These are phyloP conservation scores for Sphecodes monilicornis DNA, from an alignment of 2,888 invertebrate species.

Conservation along the genomic window DNA sequence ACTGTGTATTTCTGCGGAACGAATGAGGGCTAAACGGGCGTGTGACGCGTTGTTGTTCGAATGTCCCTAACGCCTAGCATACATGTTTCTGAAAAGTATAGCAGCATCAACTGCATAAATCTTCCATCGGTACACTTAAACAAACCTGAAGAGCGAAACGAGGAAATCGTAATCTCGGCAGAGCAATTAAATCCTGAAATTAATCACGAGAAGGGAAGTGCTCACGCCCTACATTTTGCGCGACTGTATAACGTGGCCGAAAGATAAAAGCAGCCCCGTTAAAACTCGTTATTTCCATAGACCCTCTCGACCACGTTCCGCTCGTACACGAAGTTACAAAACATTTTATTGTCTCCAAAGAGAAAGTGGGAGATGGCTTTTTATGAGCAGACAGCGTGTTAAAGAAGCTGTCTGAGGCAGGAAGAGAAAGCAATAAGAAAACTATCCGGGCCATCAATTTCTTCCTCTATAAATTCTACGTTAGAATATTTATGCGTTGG, in stretches of 20 bases:
- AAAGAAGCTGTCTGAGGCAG: constrained; percentile 3
- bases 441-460: neutral
- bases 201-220: constrained; percentile 18
- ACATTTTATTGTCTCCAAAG: constrained; percentile 33
- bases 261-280: constrained; percentile 30
- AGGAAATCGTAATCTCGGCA: neutral
- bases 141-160: neutral
- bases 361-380: neutral
- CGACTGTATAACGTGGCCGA: neutral
- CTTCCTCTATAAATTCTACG: neutral
- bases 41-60: no score
- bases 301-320: constrained; percentile 17
- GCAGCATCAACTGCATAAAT: no score
- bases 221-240: neutral
- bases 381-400: constrained; percentile 11
- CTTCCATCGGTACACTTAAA: no score
- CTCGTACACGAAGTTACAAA: constrained; percentile 21
- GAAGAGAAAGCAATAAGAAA: constrained; percentile 1
- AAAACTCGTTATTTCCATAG: constrained; percentile 42
- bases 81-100: no score
- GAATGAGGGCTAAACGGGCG: no score
- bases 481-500: neutral
- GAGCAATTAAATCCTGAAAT: neutral
- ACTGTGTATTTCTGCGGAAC: no score
- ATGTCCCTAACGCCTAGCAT: no score